Conservation (phyloP, 2,797 vertebrate species). For the Chloroceryle amazona region DNA sequence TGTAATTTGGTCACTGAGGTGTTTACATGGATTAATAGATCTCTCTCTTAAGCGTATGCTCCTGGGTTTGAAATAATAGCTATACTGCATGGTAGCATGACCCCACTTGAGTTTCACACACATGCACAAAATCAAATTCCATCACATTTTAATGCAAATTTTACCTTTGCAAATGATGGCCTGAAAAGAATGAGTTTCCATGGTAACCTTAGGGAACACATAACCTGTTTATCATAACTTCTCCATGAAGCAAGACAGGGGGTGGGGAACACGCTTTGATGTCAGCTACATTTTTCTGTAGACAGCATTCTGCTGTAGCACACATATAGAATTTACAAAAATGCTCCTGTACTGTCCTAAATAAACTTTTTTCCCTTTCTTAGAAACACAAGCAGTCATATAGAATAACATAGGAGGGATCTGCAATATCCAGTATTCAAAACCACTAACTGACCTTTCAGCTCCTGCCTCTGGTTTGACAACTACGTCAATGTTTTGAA, state of each 20-base stretch:
- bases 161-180: conserved; percentile 85
- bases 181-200: conserved; percentile 85
- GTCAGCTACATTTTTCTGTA: conserved; percentile 71
- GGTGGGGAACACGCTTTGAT: conserved; percentile 77
- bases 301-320: conserved; percentile 62
- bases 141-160: conserved; percentile 86
- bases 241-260: conserved; percentile 74
- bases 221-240: conserved; percentile 85
- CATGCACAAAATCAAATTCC: conserved; percentile 80
- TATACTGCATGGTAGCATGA: conserved; percentile 75
- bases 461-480: conserved; percentile 12
- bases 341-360: not conserved
- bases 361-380: conserved; percentile 60
- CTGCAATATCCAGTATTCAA: conserved; percentile 25
- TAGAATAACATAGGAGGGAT: conserved; percentile 28
- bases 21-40: conserved; percentile 79
- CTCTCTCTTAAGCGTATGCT: conserved; percentile 56
- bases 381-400: not conserved
- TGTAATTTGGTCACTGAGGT: conserved; percentile 76
- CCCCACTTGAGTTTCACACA: conserved; percentile 78
- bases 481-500: conserved; percentile 31
- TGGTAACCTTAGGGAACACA: conserved; percentile 83
- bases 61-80: conserved; percentile 78
- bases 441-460: conserved; percentile 23
- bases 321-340: conserved; percentile 61